Evolutionary conservation across 2,888 invertebrate genomes (phyloP).

Genomic region (Metallyticus violacea): DNA sequence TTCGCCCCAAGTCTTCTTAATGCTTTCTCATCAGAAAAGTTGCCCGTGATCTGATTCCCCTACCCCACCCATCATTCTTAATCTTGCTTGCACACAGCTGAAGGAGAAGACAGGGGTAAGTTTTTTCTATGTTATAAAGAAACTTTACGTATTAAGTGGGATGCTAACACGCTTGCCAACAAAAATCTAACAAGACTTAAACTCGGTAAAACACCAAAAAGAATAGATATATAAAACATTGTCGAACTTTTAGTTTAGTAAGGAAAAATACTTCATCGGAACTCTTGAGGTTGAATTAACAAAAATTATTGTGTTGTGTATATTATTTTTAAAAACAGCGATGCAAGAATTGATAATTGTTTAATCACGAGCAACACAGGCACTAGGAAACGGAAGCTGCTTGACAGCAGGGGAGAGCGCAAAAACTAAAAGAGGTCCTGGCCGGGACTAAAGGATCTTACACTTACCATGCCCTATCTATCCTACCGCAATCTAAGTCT

Average conservation of each 20-base stretch:
- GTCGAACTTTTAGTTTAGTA: neutral
- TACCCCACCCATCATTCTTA: neutral
- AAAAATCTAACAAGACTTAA: neutral
- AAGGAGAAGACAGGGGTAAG: neutral
- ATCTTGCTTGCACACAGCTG: slow-evolving; percentile 3
- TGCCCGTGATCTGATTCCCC: slow-evolving; percentile 11
- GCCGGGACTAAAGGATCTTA: too few species aligned
- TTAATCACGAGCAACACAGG: too few species aligned
- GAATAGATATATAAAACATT: neutral
- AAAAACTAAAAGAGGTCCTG: too few species aligned
- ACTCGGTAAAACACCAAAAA: neutral
- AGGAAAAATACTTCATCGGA: neutral
- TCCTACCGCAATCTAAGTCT: too few species aligned
- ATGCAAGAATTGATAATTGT: too few species aligned
- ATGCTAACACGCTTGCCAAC: neutral
- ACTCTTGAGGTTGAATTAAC: neutral
- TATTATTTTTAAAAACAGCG: too few species aligned
- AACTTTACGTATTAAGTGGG: neutral
- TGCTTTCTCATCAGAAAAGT: slow-evolving; percentile 29
- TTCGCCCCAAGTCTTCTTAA: slow-evolving; percentile 19
- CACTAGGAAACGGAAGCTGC: too few species aligned
- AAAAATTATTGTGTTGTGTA: too few species aligned
- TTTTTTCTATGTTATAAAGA: neutral
- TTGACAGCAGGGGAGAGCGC: too few species aligned
- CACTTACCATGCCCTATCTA: too few species aligned